These are phyloP conservation scores for Papilio aristodemus DNA, from an alignment of 1,140 invertebrate genomes.

Conservation along the genomic window DNA sequence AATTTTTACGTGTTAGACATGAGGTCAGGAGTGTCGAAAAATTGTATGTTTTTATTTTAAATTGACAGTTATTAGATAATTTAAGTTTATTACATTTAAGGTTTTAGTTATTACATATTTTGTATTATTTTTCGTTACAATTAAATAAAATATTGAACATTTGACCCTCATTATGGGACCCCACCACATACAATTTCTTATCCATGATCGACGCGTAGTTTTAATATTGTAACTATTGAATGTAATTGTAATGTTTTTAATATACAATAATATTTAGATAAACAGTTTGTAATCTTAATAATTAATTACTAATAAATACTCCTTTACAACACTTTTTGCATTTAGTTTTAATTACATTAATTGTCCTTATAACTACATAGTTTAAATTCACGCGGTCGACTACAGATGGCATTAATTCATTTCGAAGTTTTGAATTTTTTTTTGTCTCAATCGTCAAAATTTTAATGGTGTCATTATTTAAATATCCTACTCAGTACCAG, in stretches of 20 bases:
- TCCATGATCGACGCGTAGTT: not conserved
- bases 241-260: conserved; percentile 10
- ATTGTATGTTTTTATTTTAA: too few species aligned
- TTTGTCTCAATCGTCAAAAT: too few species aligned
- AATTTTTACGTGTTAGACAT: too few species aligned
- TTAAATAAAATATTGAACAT: not conserved
- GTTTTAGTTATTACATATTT: not conserved
- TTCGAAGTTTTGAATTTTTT: too few species aligned
- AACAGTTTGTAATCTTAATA: not conserved
- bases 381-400: too few species aligned
- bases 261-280: conserved; percentile 7
- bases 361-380: too few species aligned
- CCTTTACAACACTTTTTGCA: not conserved
- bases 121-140: not conserved
- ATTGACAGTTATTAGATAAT: too few species aligned
- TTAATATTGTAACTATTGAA: not conserved
- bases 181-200: not conserved
- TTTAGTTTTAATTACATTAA: too few species aligned
- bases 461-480: too few species aligned
- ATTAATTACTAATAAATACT: conserved; percentile 5
- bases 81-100: not conserved
- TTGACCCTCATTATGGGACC: not conserved
- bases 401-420: too few species aligned
- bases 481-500: too few species aligned
- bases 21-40: too few species aligned